phyloP scores from a whole-genome alignment of 2,113 vertebrate species.

The Psammodynastes pulverulentus region DNA sequence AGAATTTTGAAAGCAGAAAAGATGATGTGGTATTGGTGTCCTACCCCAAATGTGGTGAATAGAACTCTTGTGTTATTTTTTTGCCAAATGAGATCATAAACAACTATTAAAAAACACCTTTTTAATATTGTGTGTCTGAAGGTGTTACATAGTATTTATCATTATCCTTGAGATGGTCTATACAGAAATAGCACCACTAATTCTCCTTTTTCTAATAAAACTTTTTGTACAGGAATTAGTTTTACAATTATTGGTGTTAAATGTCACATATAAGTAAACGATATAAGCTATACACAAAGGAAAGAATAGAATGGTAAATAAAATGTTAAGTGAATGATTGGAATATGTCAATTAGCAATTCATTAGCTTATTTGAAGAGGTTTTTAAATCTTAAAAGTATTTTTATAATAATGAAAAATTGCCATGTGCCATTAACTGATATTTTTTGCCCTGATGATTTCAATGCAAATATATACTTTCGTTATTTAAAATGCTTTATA shows the following conservation, averaged over 20 bases:
- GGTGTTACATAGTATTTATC: neutral
- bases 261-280: neutral
- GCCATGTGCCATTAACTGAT: neutral
- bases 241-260: neutral
- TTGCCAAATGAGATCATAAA: neutral
- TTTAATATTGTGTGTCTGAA: neutral
- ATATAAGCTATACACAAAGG: neutral
- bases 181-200: neutral
- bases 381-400: neutral
- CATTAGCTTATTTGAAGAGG: neutral
- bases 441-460: neutral
- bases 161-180: neutral
- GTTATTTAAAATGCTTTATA: neutral
- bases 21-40: constrained; percentile 72
- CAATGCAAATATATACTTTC: neutral
- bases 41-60: constrained; percentile 77
- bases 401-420: neutral
- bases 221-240: neutral
- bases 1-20: constrained; percentile 59
- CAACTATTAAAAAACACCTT: neutral
- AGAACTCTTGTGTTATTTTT: constrained; percentile 6
- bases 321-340: neutral
- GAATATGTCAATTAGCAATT: neutral
- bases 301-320: neutral
- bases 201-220: neutral